Conservation (phyloP, 2,113 vertebrate genomes). For the Aythya baeri region DNA sequence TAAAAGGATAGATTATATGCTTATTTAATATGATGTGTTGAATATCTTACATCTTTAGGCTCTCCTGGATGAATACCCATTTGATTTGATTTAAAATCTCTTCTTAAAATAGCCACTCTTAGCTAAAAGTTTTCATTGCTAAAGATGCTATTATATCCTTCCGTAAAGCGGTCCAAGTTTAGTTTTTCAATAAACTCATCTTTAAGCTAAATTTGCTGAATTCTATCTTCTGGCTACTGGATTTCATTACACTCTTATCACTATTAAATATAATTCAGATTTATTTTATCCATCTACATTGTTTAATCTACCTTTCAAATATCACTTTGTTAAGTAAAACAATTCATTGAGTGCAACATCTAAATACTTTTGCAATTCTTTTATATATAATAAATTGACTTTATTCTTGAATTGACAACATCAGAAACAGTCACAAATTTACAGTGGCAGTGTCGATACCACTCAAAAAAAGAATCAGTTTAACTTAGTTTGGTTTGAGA, state of each 20-base stretch:
- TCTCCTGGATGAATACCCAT: not conserved
- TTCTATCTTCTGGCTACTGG: not conserved
- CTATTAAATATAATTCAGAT: not conserved
- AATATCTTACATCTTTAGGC: not conserved
- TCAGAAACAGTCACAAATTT: not conserved
- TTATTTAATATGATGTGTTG: not conserved
- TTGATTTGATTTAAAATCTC: not conserved
- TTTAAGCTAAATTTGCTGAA: not conserved
- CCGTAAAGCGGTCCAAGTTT: not conserved
- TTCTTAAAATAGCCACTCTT: not conserved
- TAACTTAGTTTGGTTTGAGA: not conserved
- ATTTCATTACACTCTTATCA: not conserved
- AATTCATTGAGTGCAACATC: not conserved
- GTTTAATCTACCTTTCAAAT: not conserved
- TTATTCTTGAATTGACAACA: not conserved
- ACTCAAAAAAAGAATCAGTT: not conserved
- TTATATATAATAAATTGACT: not conserved
- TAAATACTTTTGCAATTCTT: not conserved
- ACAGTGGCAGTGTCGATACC: not conserved
- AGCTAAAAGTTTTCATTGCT: not conserved
- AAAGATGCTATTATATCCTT: not conserved
- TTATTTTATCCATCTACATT: not conserved
- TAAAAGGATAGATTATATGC: not conserved
- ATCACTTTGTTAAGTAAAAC: not conserved
- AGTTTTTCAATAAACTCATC: not conserved